phyloP scores from a whole-genome alignment of 2,797 vertebrate species.

The Astyanax mexicanus region DNA sequence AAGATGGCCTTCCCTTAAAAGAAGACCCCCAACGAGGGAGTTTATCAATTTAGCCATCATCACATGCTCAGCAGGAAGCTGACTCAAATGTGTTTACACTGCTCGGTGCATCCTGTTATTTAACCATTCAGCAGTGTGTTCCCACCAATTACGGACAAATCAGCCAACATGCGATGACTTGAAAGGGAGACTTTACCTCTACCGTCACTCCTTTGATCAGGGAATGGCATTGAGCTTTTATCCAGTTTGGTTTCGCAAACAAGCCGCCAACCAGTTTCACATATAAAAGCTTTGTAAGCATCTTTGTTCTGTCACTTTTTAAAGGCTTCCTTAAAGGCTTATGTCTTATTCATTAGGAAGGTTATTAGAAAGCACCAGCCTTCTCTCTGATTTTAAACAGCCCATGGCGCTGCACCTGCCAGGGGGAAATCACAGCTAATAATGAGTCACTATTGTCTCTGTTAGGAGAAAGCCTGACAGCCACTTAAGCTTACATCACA shows the following conservation, averaged over 20 bases:
- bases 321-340: slow-evolving; percentile 49
- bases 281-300: slow-evolving; percentile 49
- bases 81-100: slow-evolving; percentile 57
- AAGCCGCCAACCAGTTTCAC: slow-evolving; percentile 42
- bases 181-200: slow-evolving; percentile 50
- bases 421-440: slow-evolving; percentile 30
- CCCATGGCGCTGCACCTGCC: slow-evolving; percentile 30
- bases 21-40: slow-evolving; percentile 58
- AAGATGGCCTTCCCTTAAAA: slow-evolving; percentile 62
- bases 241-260: slow-evolving; percentile 54
- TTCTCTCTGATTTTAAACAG: slow-evolving; percentile 48
- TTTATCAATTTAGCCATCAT: slow-evolving; percentile 57
- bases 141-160: slow-evolving; percentile 55
- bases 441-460: slow-evolving; percentile 27
- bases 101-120: slow-evolving; percentile 55
- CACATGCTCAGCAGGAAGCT: slow-evolving; percentile 55
- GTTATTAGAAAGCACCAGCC: slow-evolving; percentile 49
- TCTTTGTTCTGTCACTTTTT: slow-evolving; percentile 56
- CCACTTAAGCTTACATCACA: background rate
- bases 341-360: slow-evolving; percentile 54
- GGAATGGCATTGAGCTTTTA: slow-evolving; percentile 53
- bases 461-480: slow-evolving; percentile 19
- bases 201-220: slow-evolving; percentile 48
- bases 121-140: slow-evolving; percentile 46
- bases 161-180: slow-evolving; percentile 47